These are phyloP conservation scores for Drosophila dunni DNA, from an alignment of 1,140 invertebrate species.

Conservation along the genomic window DNA sequence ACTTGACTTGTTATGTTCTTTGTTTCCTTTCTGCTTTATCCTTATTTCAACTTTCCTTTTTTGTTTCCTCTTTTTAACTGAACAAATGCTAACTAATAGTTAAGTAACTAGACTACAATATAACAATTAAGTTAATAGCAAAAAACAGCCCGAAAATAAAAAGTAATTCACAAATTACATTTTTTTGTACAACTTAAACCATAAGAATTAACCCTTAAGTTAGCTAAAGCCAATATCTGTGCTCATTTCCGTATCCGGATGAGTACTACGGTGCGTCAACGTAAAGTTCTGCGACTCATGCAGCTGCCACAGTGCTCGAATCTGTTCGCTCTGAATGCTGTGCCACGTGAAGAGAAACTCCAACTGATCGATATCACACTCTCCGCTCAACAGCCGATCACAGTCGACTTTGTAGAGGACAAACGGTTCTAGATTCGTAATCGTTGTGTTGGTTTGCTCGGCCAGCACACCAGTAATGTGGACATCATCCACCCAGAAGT, in stretches of 20 bases:
- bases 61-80: conserved; percentile 5
- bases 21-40: conserved; percentile 2
- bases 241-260: conserved; percentile 14
- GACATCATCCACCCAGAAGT: conserved; percentile 95
- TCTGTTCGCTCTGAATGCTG: conserved; percentile 85
- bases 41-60: conserved; percentile 2
- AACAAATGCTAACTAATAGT: conserved; percentile 62
- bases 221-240: conserved; percentile 54
- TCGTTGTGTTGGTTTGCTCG: conserved; percentile 86
- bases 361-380: conserved; percentile 57
- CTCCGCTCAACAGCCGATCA: conserved; percentile 61
- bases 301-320: conserved; percentile 85
- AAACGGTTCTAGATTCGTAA: conserved; percentile 85
- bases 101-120: conserved; percentile 32
- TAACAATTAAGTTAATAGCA: conserved; percentile 52
- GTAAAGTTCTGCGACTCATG: conserved; percentile 47
- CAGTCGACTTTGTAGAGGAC: conserved; percentile 83
- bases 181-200: not conserved
- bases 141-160: conserved; percentile 50
- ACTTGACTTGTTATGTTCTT: conserved; percentile 71
- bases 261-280: conserved; percentile 9
- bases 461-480: conserved; percentile 91
- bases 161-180: conserved; percentile 10
- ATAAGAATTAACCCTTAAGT: conserved; percentile 22
- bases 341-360: conserved; percentile 87